Evolutionary conservation across 2,113 vertebrate genomes (phyloP), one percentile per base, ranked within the genome.

Genomic region (Ariopsis seemanni): DNA sequence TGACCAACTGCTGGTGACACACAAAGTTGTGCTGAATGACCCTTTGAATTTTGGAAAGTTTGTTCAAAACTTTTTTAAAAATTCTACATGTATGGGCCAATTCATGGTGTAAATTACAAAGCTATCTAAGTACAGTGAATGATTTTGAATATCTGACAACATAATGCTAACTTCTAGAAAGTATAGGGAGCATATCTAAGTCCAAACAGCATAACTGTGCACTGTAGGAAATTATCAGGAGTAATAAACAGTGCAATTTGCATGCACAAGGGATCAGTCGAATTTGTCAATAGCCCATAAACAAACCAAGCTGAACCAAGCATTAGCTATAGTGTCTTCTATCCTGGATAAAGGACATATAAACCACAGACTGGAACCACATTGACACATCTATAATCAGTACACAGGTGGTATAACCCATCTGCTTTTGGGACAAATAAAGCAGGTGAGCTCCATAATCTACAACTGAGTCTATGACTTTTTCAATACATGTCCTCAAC

Each of bases 241-340:
- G 18, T 74, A n/a, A 25, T 57, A 34, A 17, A 84, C 42, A n/a
- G 65, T 30, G 53, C 50, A 18, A 88, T 63, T 60, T 53, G 17
- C 34, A 85, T 18, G 81, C 74, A 30, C n/a, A 7, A 4, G 20
- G 1, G 4, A 63, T 86, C 62, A 79, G 34, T n/a, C 72, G 57
- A 7, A 67, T 75, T 78, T 85, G 88, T 77, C 58, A 85, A 58
- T 77, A 87, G 57, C 77, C 74, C 34, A 78, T 87, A 42, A 86
- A 60, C 52, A 90, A 87, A 48, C 87, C 17, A 74, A 27, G 84
- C 74, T 2, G 71, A 86, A 60, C 85, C 57, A 34, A 11, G 77
- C 22, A 25, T 18, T 71, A 17, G 71, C 80, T 10, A 80, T 50
- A 42, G 63, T 71, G 5, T 79, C 58, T n/a, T 83, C 71, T 27